Percentiles rank a stretch among this genome's conserved stretches.
Conservation (phyloP, 2,797 vertebrate species). For the Crax fasciolata region DNA sequence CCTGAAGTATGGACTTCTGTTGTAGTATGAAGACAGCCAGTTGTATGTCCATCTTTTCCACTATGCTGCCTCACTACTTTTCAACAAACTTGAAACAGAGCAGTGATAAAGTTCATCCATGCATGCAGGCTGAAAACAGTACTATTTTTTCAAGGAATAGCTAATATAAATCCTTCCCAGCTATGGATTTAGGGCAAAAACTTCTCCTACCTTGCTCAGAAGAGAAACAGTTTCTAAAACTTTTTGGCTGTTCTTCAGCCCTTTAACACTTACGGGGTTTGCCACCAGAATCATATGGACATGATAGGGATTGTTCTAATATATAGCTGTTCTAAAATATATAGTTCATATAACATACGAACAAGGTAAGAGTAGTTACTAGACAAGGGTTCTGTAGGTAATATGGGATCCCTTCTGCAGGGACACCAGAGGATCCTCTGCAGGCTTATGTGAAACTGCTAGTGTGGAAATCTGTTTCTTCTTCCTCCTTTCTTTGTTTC, state of each 20-base stretch:
- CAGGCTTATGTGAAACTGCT: not conserved
- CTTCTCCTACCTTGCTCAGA: not conserved
- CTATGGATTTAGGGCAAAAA: not conserved
- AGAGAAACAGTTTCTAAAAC: not conserved
- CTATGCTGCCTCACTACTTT: not conserved
- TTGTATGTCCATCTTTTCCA: not conserved
- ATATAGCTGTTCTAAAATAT: not conserved
- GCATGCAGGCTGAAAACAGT: not conserved
- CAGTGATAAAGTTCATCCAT: not conserved
- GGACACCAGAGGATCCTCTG: not conserved
- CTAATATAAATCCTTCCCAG: not conserved
- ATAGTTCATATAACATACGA: rapidly evolving
- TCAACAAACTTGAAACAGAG: not conserved
- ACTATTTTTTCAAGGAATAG: not conserved
- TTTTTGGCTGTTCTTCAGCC: not conserved
- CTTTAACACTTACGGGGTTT: not conserved
- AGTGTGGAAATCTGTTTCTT: not conserved
- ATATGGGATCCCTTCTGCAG: not conserved
- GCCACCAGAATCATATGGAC: not conserved
- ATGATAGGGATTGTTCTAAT: rapidly evolving
- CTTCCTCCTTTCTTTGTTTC: not conserved
- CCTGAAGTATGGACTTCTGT: rapidly evolving
- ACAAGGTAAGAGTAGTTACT: not conserved
- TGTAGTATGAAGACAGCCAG: not conserved
- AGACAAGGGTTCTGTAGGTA: not conserved